Conservation (phyloP, 2,888 invertebrate species). For the Kryphioiulus occultus region DNA sequence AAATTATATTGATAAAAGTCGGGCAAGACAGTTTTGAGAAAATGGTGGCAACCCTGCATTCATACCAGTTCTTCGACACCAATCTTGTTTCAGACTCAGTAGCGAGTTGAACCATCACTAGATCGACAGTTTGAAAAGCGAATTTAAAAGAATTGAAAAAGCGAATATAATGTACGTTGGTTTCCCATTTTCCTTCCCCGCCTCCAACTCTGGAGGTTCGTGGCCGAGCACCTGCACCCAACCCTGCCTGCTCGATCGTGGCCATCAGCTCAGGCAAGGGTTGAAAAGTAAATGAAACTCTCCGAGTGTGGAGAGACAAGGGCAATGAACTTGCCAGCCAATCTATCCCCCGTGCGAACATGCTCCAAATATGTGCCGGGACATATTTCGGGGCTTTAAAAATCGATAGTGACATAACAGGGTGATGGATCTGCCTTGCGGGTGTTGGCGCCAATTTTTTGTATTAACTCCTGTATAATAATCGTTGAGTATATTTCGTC, state of each 20-base stretch:
- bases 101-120: no score
- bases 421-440: not conserved
- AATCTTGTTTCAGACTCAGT: no score
- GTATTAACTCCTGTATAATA: no score
- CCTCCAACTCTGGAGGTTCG: not conserved
- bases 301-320: not conserved
- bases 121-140: no score
- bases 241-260: not conserved
- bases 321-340: not conserved
- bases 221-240: not conserved
- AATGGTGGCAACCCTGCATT: no score
- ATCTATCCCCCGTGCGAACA: not conserved
- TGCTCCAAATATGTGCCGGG: not conserved
- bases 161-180: no score
- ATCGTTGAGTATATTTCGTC: no score
- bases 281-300: conserved; percentile 16
- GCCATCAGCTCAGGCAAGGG: conserved; percentile 22
- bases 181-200: not conserved
- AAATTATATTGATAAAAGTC: no score
- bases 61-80: no score
- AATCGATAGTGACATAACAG: not conserved
- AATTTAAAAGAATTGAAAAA: no score
- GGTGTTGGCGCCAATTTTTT: not conserved
- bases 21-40: no score
- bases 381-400: conserved; percentile 7